These are phyloP conservation scores for Drosophila eugracilis DNA, from an alignment of 1,140 invertebrate species.

Conservation along the genomic window DNA sequence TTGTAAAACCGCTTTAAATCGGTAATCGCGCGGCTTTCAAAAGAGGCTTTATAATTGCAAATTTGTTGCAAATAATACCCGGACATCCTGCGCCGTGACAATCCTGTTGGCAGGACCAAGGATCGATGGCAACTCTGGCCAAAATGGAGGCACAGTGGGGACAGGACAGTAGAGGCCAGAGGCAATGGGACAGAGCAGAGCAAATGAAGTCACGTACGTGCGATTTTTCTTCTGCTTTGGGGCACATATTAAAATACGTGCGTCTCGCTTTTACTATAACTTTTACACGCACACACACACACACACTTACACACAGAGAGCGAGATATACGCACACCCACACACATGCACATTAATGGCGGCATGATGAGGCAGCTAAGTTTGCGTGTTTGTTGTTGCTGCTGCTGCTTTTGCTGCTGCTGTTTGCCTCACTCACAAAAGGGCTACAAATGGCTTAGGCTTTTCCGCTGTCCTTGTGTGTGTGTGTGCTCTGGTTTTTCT, in stretches of 20 bases:
- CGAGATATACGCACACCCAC: slow-evolving; percentile 11
- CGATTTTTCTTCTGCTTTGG: slow-evolving; percentile 84
- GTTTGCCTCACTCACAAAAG: slow-evolving; percentile 74
- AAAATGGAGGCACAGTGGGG: neutral
- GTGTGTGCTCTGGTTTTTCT: slow-evolving; percentile 26
- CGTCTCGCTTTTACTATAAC: slow-evolving; percentile 79
- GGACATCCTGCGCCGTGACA: slow-evolving; percentile 2
- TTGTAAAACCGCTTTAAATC: neutral
- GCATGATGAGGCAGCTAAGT: slow-evolving; percentile 79
- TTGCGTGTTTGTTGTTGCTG: slow-evolving; percentile 55
- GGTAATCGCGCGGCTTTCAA: slow-evolving; percentile 2
- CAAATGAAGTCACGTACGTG: slow-evolving; percentile 84
- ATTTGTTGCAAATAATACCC: slow-evolving; percentile 16
- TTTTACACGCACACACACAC: slow-evolving; percentile 56
- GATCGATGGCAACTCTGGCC: slow-evolving; percentile 22
- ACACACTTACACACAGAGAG: neutral
- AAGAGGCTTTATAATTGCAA: slow-evolving; percentile 15
- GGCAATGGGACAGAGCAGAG: slow-evolving; percentile 70
- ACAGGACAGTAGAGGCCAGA: slow-evolving; percentile 46
- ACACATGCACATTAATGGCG: slow-evolving; percentile 71
- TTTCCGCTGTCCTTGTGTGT: slow-evolving; percentile 7
- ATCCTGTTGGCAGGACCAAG: slow-evolving; percentile 2
- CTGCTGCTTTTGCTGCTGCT: too few relatives aligned
- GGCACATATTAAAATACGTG: slow-evolving; percentile 85
- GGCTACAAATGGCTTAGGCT: slow-evolving; percentile 80